Base-by-base conservation (phyloP, 2,113 vertebrate species). In the Aspidoscelis tigris region DNA sequence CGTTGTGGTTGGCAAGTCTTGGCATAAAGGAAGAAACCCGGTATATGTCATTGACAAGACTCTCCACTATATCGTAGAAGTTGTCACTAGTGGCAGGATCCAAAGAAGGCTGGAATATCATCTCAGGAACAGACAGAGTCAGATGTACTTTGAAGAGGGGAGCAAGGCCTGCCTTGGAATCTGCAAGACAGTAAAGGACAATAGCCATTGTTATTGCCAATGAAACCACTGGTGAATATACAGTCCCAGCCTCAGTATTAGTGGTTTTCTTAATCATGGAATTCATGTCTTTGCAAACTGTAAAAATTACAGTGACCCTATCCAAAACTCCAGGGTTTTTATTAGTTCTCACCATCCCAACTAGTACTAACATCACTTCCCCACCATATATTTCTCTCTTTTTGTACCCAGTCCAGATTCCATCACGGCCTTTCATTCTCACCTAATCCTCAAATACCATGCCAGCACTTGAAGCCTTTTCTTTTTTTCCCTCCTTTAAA, bases 91-190 rank as follows among this genome's bases (percentile, higher is more conserved):
- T 69, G 1, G 95, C 96, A 3, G 91, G 86, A 39, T 99, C 98
- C 95, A 99, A 21, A 10, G 97, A 96, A 0, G 98, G 99, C n/a
- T 2, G 87, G 87, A 99, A 99, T 43, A 98, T 84, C 92, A 99
- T 88, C 79, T 99, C 96, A 76, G 97, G 97, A 61, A 95, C 82
- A 81, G 90, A 94, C 7, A 99, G 95, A 70, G 96, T 96, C 90
- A 99, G 89, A 71, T 97, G 96, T 41, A 94, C 95, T 91, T 99
- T 97, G 93, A 99, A 98, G 2, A 99, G 89, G 0, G 98, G 97
- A 1, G 95, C 78, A 0, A 96, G 79, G 2, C 84, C 95, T 12
- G 95, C 87, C 80, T 90, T 95, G 64, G 93, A 84, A 82, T 98
- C 98, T 99, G 93, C 16, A 55, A 79, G 61, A 89, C 44, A 71